A percentile compares a stretch with the other conserved stretches of the same genome.
phyloP scores from a whole-genome alignment of 2,797 vertebrate species.

The Xerus rutilus region DNA sequence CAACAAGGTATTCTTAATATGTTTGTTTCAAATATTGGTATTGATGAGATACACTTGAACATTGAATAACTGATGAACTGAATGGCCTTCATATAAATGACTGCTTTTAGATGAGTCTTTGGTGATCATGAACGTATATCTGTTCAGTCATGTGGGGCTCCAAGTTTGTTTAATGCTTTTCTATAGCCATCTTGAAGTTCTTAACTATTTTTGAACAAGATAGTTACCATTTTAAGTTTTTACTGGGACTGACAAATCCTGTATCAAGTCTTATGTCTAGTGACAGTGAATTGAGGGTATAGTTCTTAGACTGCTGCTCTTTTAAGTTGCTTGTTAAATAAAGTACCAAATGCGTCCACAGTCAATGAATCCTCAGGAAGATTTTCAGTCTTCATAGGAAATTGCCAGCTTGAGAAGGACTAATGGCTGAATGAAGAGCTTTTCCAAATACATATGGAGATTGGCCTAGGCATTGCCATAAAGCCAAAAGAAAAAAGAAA shows the following conservation, averaged over 20 bases:
- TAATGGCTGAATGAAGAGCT: background rate
- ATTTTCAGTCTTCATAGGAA: background rate
- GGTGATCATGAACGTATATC: background rate
- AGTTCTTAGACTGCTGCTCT: background rate
- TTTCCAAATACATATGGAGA: background rate
- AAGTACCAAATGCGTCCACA: background rate
- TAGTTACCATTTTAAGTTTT: background rate
- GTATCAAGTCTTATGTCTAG: background rate
- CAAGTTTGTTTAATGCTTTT: background rate
- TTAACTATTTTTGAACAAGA: background rate
- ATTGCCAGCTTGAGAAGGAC: background rate
- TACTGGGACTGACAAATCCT: background rate
- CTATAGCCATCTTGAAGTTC: background rate
- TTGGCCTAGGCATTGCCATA: background rate
- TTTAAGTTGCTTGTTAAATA: background rate
- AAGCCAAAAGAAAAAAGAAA: background rate
- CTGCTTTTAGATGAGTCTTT: background rate
- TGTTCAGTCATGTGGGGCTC: background rate
- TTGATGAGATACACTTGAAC: background rate
- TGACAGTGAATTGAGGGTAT: background rate
- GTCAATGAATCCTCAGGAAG: background rate
- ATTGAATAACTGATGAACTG: background rate
- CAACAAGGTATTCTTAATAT: background rate
- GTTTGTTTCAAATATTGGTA: background rate
- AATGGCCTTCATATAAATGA: background rate